Base-by-base conservation (phyloP, 1,140 invertebrate genomes). In the Scaptodrosophila lebanonensis region DNA sequence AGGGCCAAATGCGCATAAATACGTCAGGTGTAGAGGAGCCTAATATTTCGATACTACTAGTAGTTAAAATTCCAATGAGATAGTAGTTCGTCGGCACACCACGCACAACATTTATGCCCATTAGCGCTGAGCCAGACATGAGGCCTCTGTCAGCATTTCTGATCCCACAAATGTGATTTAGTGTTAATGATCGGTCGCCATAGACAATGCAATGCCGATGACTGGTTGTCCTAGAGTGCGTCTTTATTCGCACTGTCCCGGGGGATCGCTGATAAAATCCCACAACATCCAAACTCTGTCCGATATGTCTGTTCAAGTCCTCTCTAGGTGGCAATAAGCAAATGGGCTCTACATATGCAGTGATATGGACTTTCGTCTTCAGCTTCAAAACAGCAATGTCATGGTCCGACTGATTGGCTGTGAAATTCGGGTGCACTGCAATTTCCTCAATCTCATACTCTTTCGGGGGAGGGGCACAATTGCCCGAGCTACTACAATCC, bases 341-440 rank as follows among this genome's bases (percentile, higher is more conserved):
- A 8, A 61, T 22, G 0, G 58, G 58, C 20, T 58, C 22, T 7
- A 61, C 22, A 6, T 25, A 47, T 0, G 15, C 20, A 2, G 48
- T 17, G 18, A 52, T 13, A 2, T 20, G 35, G 4, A 61, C 58
- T 1, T 32, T n/a, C 3, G 6, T 11, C 1, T 9, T 20, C 13
- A 61, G 38, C 3, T 32, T 61, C 15, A 42, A 35, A 13, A 61
- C 13, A 8, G 58, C 52, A n/a, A 61, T 58, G 35, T 61, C 52
- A 16, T 43, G 15, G 15, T 49, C 42, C 11, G 13, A 1, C 1
- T 5, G 1, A 7, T 6, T 0, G 0, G 2, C 8, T n/a, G n/a
- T n/a, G 17, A 33, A 22, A 16, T 42, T 25, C 4, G 58, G 58
- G n/a, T 61, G 43, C 16, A 61, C 27, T n/a, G 58, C 56, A 12